Base-by-base conservation (phyloP, 2,113 vertebrate genomes). In the Elgaria multicarinata region DNA sequence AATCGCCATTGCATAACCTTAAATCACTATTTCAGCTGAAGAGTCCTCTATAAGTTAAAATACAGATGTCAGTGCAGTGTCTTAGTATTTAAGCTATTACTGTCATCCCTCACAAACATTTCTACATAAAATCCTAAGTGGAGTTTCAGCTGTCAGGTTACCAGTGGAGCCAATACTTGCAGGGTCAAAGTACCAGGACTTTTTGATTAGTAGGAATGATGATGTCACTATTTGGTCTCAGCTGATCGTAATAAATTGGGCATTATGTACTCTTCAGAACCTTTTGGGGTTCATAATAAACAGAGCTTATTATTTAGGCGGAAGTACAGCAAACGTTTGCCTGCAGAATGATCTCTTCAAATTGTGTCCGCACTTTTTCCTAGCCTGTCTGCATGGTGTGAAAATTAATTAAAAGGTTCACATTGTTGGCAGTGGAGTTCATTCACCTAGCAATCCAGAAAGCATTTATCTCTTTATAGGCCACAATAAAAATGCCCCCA, bases 91-190 rank as follows among this genome's bases (percentile, higher is more conserved):
- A 80, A 86, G 71, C 9, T 80, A 8, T 58, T 88, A 69, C n/a
- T 75, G 84, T 87, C 50, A 88, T 83, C 46, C n/a, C 85, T 62
- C 33, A 83, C 75, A 88, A 82, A 36, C 33, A 76, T 69, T 86
- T 92, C 58, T 50, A 31, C 71, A 55, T 76, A 66, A 88, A 55
- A 90, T 39, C 83, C 78, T 55, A 90, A 69, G 55, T 42, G 91
- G 55, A 53, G 22, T 88, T 89, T 78, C 72, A 84, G 28, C 76
- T 92, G 55, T 89, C 75, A 81, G 67, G 10, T 71, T 90, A 85
- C 55, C 12, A 18, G 46, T 50, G 16, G 50, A 53, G 10, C 50
- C 50, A 53, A 10, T 7, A 10, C 50, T 12, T 53, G 50, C 50
- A 53, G 50, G 50, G 50, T 53, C 50, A 53, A 53, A 53, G 50